These are phyloP conservation scores for Chorisops tibialis DNA, from an alignment of 2,888 invertebrate species.

Conservation along the genomic window DNA sequence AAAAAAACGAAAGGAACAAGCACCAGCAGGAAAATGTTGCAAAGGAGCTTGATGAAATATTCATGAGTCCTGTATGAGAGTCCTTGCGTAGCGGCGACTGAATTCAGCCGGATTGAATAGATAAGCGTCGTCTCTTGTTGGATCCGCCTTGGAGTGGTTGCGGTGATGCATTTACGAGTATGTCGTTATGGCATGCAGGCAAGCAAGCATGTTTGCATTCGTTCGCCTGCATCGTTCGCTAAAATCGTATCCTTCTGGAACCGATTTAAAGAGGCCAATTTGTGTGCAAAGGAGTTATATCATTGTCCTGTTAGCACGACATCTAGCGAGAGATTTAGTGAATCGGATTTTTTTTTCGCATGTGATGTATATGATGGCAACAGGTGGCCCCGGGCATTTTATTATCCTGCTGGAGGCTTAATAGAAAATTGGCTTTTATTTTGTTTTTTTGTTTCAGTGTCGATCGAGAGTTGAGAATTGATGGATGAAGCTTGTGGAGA, in stretches of 20 bases:
- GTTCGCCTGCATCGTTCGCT: not conserved
- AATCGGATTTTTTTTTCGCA: slow-evolving; percentile 19
- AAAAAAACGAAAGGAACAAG: too few species aligned
- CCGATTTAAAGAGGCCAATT: slow-evolving; percentile 24
- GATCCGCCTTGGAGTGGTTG: not conserved
- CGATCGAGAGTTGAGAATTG: slow-evolving; percentile 21
- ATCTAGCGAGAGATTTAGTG: slow-evolving; percentile 17
- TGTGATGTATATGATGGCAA: slow-evolving; percentile 14
- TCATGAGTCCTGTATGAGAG: slow-evolving; percentile 15
- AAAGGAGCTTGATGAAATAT: slow-evolving; percentile 23
- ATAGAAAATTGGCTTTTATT: not conserved
- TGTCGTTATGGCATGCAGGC: slow-evolving; percentile 21
- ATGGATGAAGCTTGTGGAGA: slow-evolving; percentile 16
- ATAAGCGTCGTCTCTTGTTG: slow-evolving; percentile 2
- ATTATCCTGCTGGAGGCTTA: slow-evolving; percentile 10
- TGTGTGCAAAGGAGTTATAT: slow-evolving; percentile 26
- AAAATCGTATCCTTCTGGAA: slow-evolving; percentile 20
- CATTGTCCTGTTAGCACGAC: slow-evolving; percentile 26
- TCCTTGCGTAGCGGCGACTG: slow-evolving; percentile 2
- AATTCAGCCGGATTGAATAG: not conserved
- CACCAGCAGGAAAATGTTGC: slow-evolving; percentile 21
- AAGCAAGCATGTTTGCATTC: slow-evolving; percentile 18
- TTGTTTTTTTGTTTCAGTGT: not conserved
- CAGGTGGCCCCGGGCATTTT: slow-evolving; percentile 21
- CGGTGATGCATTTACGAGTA: slow-evolving; percentile 16